A percentile compares a stretch with the other conserved stretches of the same genome.
phyloP scores from a whole-genome alignment of 2,888 invertebrate genomes.

The Plusia festucae region DNA sequence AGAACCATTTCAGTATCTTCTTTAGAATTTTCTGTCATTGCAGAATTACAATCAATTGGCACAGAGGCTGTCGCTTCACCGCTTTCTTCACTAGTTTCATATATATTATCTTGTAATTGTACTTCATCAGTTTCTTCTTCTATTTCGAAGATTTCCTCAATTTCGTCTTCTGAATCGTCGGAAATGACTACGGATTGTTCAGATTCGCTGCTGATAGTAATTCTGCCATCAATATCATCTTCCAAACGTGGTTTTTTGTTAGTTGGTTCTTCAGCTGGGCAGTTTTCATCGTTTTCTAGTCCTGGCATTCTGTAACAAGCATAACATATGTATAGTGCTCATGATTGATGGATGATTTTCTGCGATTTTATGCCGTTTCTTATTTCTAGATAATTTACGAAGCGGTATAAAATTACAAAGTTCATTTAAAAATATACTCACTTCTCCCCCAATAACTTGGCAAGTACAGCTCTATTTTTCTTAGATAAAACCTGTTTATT shows the following conservation, averaged over 20 bases:
- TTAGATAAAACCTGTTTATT: conserved; percentile 73
- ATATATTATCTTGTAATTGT: too few species aligned
- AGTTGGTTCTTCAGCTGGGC: conserved; percentile 71
- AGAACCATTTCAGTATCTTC: conserved; percentile 8
- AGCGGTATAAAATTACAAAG: not conserved
- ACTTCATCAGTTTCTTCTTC: conserved; percentile 28
- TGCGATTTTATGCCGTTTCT: too few species aligned
- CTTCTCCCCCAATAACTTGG: conserved; percentile 73
- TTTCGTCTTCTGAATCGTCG: conserved; percentile 67
- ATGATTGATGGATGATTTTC: too few species aligned
- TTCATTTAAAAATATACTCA: conserved; percentile 47
- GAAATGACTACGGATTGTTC: conserved; percentile 70
- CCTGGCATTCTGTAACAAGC: conserved; percentile 63
- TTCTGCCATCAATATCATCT: conserved; percentile 68
- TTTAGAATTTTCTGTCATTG: conserved; percentile 30
- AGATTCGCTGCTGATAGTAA: conserved; percentile 80
- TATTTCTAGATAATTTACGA: too few species aligned
- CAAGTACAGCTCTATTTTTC: conserved; percentile 75
- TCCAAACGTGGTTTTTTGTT: conserved; percentile 71
- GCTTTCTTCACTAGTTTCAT: not conserved
- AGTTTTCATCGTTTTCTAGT: conserved; percentile 43
- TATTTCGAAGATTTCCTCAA: conserved; percentile 52
- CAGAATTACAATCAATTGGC: conserved; percentile 1
- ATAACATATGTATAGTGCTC: not conserved
- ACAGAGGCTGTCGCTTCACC: conserved; percentile 3